Evolutionary conservation across 2,113 vertebrate species (phyloP), one percentile per base, ranked within the genome.

Genomic region (Leptobrachium leishanense): DNA sequence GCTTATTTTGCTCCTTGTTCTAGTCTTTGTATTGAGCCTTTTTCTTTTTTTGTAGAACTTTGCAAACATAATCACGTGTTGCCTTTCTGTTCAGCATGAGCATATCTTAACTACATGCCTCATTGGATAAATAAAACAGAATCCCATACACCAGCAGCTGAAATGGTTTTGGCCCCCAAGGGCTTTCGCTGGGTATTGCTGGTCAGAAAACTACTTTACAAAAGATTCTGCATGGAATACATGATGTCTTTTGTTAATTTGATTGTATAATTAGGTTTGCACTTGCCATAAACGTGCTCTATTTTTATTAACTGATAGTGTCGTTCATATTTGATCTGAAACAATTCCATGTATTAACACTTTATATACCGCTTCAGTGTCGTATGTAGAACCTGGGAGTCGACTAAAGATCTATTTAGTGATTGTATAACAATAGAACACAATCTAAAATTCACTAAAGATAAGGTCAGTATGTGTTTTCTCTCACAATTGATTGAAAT

Each of bases 61-160:
- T 74, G 53, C 54, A 62, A 68, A 81, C 77, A 53, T 74, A 43
- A 74, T 81, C 78, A 62, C 50, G 43, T 80, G 54, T 67, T 81
- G 63, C 65, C 6, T 68, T 81, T 74, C 54, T 57, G 64, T 72
- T 68, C 6, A 70, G 4, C 15, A 50, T 31, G 50, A 81, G 73
- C 65, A 66, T 73, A 68, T 80, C 77, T 81, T 67, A n/a, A 50
- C 71, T 59, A 12, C 65, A 74, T 81, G 78, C 71, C 78, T 81
- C 78, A 80, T 75, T 88, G 85, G 88, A 87, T 82, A 88, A 89
- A 87, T 84, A 84, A 80, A 74, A 75, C 7, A 2, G 72, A 82
- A 82, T 74, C 41, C 42, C 43, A 57, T 83, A 80, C 76, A 80
- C 83, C 84, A 66, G 79, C 79, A 83, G 83, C 84, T 85, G 74